Evolutionary conservation across 2,797 vertebrate genomes (phyloP).

Genomic region (Trachops cirrhosus): DNA sequence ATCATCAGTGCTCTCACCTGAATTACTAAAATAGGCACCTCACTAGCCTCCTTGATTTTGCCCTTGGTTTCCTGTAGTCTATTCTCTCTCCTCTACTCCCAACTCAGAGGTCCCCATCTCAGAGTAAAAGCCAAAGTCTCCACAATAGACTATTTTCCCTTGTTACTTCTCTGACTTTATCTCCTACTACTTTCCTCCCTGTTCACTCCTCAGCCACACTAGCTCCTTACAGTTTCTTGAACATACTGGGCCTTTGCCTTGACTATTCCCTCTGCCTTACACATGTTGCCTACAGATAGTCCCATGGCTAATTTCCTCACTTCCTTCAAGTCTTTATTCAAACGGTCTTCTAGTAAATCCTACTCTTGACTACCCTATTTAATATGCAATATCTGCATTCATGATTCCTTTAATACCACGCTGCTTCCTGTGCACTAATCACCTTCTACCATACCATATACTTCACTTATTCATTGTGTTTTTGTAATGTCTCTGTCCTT

Average conservation of each 20-base stretch:
- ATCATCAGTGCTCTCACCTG: not conserved
- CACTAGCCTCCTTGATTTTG: not conserved
- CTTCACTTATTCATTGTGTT: not conserved
- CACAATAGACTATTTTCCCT: not conserved
- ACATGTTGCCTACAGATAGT: not conserved
- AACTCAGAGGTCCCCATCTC: not conserved
- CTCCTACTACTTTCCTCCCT: not conserved
- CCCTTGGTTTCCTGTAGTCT: not conserved
- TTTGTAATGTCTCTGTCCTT: not conserved
- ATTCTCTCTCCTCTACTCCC: not conserved
- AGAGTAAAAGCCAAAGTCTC: not conserved
- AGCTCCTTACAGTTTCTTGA: not conserved
- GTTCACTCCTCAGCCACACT: not conserved
- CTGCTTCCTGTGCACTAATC: not conserved
- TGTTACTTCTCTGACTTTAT: not conserved
- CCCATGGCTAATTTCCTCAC: not conserved
- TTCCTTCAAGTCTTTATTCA: no score
- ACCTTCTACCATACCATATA: not conserved
- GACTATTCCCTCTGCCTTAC: not conserved
- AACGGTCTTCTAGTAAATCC: not conserved
- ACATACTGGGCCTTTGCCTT: not conserved
- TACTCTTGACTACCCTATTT: not conserved
- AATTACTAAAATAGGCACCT: not conserved
- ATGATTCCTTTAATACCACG: not conserved
- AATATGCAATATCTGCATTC: not conserved